Evolutionary conservation across 2,113 vertebrate genomes (phyloP).

Genomic region (Xenopus laevis): DNA sequence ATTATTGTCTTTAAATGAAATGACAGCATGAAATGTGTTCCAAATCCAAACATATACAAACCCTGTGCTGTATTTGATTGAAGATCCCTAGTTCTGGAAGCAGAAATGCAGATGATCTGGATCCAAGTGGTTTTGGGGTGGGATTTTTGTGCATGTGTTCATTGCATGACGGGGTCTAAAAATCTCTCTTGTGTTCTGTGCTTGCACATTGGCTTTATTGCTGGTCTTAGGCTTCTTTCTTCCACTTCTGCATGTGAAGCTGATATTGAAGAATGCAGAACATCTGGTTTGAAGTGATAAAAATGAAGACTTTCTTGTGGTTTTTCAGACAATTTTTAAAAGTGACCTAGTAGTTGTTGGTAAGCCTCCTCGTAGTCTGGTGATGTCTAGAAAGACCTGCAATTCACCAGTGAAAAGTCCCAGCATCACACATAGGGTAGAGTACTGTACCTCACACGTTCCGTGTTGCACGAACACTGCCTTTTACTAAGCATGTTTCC

Average conservation of each 20-base stretch:
- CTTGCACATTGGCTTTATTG: not conserved
- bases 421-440: constrained; percentile 82
- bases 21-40: too few relatives aligned
- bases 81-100: too few relatives aligned
- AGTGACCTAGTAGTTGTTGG: constrained; percentile 79
- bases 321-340: constrained; percentile 81
- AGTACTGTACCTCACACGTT: constrained; percentile 61
- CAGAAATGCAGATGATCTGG: too few relatives aligned
- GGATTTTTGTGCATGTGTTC: not conserved
- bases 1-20: too few relatives aligned
- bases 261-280: not conserved
- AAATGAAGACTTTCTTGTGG: constrained; percentile 66
- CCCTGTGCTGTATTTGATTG: too few relatives aligned
- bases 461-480: not conserved
- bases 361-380: constrained; percentile 94
- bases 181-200: not conserved
- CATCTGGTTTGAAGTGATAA: not conserved
- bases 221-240: not conserved
- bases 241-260: not conserved
- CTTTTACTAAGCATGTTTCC: constrained; percentile 30
- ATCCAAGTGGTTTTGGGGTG: too few relatives aligned
- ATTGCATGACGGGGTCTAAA: not conserved
- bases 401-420: constrained; percentile 78
- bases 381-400: constrained; percentile 80
- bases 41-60: too few relatives aligned